Conservation (phyloP, 2,113 vertebrate genomes). For the Mandrillus leucophaeus region DNA sequence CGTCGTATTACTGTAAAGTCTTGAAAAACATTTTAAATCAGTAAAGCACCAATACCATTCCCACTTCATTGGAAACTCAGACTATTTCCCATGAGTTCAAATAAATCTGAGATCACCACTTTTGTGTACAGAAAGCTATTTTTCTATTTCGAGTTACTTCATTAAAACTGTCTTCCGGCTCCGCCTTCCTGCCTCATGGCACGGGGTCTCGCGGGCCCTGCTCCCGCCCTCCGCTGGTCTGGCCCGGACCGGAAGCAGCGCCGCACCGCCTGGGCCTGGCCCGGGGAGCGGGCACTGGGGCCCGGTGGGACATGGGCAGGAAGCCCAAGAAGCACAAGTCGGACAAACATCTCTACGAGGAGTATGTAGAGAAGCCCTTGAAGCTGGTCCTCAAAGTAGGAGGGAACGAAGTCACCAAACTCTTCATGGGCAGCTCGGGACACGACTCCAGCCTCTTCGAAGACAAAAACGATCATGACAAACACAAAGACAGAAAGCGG, state of each 20-base stretch:
- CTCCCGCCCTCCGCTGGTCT: slow-evolving; percentile 70
- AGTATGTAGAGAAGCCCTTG: slow-evolving; percentile 91
- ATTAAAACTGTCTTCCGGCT: background rate
- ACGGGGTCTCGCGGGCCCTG: slow-evolving; percentile 61
- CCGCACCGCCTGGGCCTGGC: slow-evolving; percentile 70
- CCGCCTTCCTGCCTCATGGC: slow-evolving; percentile 45
- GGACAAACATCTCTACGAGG: slow-evolving; percentile 93
- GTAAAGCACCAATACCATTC: background rate
- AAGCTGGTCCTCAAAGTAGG: slow-evolving; percentile 98
- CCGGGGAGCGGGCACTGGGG: slow-evolving; percentile 69
- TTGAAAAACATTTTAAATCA: background rate
- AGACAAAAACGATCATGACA: slow-evolving; percentile 91
- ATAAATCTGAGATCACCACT: background rate
- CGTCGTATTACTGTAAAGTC: background rate
- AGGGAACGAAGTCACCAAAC: slow-evolving; percentile 93
- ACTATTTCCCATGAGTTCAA: background rate
- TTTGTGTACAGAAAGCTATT: background rate
- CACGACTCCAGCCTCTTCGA: slow-evolving; percentile 87
- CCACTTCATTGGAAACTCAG: background rate
- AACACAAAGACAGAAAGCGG: slow-evolving; percentile 92
- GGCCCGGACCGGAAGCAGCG: slow-evolving; percentile 66
- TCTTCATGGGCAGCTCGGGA: slow-evolving; percentile 91
- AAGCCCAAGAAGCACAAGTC: slow-evolving; percentile 97
- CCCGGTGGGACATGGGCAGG: slow-evolving; percentile 90
- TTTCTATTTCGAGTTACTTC: slow-evolving; percentile 14